Percentiles rank a stretch among this genome's conserved stretches.
Evolutionary conservation across 2,113 vertebrate species (phyloP).

Genomic region (Lophotis ruficrista): DNA sequence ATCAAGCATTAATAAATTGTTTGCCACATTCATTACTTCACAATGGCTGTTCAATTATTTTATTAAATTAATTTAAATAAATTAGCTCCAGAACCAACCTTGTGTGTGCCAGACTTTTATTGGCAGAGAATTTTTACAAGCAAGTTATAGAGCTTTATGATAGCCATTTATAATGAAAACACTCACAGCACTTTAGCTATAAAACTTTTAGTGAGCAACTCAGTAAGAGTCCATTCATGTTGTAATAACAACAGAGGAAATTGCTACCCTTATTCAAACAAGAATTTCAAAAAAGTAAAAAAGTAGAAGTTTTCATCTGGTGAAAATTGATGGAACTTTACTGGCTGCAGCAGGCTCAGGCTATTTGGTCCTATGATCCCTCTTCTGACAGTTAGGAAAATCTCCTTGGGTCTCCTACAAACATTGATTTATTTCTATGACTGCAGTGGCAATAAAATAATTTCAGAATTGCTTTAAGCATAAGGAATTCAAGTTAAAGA

Average conservation of each 20-base stretch:
- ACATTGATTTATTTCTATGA: neutral
- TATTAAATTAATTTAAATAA: conserved; percentile 56
- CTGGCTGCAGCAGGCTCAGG: neutral
- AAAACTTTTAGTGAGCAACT: conserved; percentile 39
- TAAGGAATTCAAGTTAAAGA: neutral
- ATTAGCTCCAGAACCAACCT: neutral
- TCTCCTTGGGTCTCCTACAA: neutral
- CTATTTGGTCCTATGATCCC: neutral
- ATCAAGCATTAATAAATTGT: neutral
- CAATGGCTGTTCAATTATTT: conserved; percentile 14
- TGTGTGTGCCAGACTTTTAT: conserved; percentile 20
- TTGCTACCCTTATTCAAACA: conserved; percentile 1
- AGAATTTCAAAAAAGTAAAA: neutral
- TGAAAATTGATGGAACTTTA: neutral
- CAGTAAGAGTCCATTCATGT: neutral
- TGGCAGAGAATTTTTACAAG: conserved; percentile 40
- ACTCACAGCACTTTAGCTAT: conserved; percentile 18
- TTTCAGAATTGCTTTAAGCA: conserved; percentile 1
- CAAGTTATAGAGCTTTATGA: conserved; percentile 39
- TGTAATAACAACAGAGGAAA: conserved; percentile 54
- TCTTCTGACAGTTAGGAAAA: neutral
- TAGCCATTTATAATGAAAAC: conserved; percentile 50
- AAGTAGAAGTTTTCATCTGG: neutral
- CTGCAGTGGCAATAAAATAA: conserved; percentile 2
- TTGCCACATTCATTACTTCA: conserved; percentile 15